These are phyloP conservation scores for Homarus americanus DNA, from an alignment of 1,140 invertebrate genomes.

Conservation along the genomic window DNA sequence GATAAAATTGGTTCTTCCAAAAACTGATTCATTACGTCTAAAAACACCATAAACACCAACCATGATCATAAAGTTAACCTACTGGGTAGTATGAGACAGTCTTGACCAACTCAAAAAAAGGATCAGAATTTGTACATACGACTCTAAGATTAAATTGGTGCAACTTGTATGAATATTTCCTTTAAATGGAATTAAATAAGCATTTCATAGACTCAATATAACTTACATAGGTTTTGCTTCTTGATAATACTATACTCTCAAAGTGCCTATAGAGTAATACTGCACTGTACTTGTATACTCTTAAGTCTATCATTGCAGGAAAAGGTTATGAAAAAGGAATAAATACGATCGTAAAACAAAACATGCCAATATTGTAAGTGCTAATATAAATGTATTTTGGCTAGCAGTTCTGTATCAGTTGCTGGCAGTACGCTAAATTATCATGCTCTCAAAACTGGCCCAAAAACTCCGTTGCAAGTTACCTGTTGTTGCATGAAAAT, in stretches of 20 bases:
- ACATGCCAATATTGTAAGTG: conserved; percentile 45
- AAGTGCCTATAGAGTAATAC: neutral
- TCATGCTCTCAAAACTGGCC: conserved; percentile 40
- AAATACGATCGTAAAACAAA: conserved; percentile 5
- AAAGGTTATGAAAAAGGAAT: neutral
- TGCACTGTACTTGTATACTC: too few species aligned
- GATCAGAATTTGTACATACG: neutral
- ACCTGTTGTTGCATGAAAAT: conserved; percentile 70
- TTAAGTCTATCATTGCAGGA: conserved; percentile 17
- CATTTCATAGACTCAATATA: neutral
- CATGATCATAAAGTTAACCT: neutral
- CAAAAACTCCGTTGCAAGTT: conserved; percentile 62
- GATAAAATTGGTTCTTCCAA: conserved; percentile 9
- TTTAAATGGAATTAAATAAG: conserved; percentile 8
- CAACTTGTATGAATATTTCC: neutral
- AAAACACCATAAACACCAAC: neutral
- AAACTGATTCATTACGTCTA: neutral
- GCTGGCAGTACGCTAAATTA: conserved; percentile 17
- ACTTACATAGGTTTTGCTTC: neutral
- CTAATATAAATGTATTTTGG: conserved; percentile 27
- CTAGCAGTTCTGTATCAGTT: conserved; percentile 24
- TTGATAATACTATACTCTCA: neutral
- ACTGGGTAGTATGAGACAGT: neutral
- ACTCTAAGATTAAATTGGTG: neutral
- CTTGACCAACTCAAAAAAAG: neutral